Evolutionary conservation across 2,797 vertebrate species (phyloP).

Genomic region (Galaxias olidus): DNA sequence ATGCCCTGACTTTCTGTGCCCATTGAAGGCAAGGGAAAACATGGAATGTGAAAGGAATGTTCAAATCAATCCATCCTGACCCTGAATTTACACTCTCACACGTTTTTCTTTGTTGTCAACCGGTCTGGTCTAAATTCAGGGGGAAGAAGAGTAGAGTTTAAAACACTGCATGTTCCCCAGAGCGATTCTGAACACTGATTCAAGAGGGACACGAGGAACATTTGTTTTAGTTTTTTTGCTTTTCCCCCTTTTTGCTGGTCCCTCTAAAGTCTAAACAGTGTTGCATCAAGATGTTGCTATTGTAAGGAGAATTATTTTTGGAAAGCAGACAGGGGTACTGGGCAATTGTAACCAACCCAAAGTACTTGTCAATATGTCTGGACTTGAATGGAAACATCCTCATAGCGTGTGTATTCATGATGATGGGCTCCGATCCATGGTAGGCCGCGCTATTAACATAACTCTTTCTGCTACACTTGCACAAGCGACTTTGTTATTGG

Average conservation of each 20-base stretch:
- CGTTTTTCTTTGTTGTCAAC: constrained; percentile 33
- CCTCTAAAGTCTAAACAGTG: constrained; percentile 63
- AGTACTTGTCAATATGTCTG: constrained; percentile 1
- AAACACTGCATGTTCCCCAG: constrained; percentile 47
- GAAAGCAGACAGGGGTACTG: constrained; percentile 28
- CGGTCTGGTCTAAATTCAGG: constrained; percentile 36
- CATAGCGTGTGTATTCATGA: constrained; percentile 16
- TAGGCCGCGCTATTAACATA: too few species aligned
- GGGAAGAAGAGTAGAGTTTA: constrained; percentile 28
- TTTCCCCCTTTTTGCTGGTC: constrained; percentile 33
- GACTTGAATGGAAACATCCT: constrained; percentile 24
- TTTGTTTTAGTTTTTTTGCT: constrained; percentile 39
- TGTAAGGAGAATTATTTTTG: constrained; percentile 21
- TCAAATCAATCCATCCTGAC: constrained; percentile 37
- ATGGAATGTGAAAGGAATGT: constrained; percentile 16
- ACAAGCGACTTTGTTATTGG: too few species aligned
- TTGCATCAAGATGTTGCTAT: constrained; percentile 44
- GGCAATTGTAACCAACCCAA: too few species aligned
- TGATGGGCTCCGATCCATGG: background rate
- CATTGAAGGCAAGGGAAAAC: constrained; percentile 6
- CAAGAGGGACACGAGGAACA: constrained; percentile 28
- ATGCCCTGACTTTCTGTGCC: background rate
- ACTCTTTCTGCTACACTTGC: too few species aligned
- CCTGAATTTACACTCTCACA: constrained; percentile 40
- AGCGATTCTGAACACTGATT: constrained; percentile 31